Conservation (phyloP, 2,797 vertebrate species). For the Telmatherina bonti region DNA sequence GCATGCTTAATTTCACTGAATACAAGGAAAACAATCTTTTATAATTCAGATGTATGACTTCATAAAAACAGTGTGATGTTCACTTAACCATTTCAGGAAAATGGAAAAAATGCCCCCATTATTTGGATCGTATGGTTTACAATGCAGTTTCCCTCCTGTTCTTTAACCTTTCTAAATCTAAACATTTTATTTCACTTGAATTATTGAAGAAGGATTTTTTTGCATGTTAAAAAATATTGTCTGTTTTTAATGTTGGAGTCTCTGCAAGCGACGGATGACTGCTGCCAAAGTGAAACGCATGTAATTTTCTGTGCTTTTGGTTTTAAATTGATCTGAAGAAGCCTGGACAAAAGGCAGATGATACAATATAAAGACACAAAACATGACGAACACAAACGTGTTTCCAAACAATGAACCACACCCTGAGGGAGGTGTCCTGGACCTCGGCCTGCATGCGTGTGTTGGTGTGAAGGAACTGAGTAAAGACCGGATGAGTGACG, state of each 20-base stretch:
- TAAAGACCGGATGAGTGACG: slow-evolving; percentile 62
- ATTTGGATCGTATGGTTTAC: no score
- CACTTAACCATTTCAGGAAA: neutral
- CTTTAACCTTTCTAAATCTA: neutral
- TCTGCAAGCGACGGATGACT: neutral
- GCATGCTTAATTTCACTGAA: neutral
- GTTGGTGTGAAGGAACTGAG: slow-evolving; percentile 9
- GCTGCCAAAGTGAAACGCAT: neutral
- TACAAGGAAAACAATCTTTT: neutral
- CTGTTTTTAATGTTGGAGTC: neutral
- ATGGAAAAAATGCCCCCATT: neutral
- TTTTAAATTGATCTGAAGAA: slow-evolving; percentile 5
- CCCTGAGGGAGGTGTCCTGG: slow-evolving; percentile 49
- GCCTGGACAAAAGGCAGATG: neutral
- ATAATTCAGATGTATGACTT: neutral
- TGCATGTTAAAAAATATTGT: no score
- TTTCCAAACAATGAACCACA: slow-evolving; percentile 54
- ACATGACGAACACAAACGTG: slow-evolving; percentile 39
- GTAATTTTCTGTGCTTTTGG: neutral
- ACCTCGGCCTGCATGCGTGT: slow-evolving; percentile 11
- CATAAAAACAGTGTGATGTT: neutral
- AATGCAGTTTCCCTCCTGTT: no score
- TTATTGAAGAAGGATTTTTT: neutral
- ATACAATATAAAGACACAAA: neutral
- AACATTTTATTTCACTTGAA: neutral